phyloP scores from a whole-genome alignment of 2,797 vertebrate genomes.

The Spatula clypeata region DNA sequence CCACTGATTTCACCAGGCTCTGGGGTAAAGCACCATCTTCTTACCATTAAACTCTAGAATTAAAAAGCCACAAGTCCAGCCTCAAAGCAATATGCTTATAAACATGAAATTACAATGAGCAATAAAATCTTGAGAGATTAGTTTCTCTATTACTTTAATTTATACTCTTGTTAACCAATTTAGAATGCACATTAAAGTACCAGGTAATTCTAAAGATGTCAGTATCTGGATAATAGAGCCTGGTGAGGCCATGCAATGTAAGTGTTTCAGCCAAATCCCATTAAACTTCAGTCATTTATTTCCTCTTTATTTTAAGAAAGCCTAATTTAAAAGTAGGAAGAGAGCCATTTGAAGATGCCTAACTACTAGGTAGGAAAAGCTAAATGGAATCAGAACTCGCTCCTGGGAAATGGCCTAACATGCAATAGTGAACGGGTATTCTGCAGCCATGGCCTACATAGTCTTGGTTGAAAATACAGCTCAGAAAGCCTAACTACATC shows the following conservation, averaged over 20 bases:
- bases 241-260: not conserved
- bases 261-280: not conserved
- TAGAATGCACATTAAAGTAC: conserved; percentile 54
- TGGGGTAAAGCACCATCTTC: not conserved
- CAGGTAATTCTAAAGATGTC: conserved; percentile 31
- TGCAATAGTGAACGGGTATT: not conserved
- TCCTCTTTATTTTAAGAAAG: conserved; percentile 23
- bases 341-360: not conserved
- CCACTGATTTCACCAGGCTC: not conserved
- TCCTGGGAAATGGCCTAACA: not conserved
- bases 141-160: conserved; percentile 56
- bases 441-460: not conserved
- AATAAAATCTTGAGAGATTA: conserved; percentile 53
- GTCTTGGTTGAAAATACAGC: not conserved
- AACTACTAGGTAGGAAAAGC: not conserved
- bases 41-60: not conserved
- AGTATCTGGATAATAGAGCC: conserved; percentile 21
- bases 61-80: not conserved
- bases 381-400: not conserved
- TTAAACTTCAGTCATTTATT: conserved; percentile 31
- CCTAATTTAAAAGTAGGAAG: not conserved
- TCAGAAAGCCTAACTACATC: not conserved
- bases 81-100: conserved; percentile 30
- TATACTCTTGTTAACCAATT: conserved; percentile 57
- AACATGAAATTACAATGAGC: conserved; percentile 38